Conservation (phyloP, 2,113 vertebrate genomes). For the Sterrhoptilus dennistouni region DNA sequence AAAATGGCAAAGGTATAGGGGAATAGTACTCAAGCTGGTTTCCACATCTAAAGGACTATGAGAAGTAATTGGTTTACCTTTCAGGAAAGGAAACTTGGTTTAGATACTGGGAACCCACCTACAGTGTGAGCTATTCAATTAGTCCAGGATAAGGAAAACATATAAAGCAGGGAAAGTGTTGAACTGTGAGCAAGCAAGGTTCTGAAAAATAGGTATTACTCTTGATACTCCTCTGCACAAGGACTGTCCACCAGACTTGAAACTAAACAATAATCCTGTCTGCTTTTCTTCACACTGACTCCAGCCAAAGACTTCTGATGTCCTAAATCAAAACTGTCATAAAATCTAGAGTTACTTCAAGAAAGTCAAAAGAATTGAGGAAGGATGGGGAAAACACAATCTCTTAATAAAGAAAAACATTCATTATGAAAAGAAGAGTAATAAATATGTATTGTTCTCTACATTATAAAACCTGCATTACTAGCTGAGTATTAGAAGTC, state of each 20-base stretch:
- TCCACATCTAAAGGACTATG: neutral
- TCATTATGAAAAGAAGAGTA: neutral
- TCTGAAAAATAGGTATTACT: neutral
- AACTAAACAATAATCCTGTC: neutral
- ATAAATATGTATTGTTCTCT: neutral
- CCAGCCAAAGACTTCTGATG: neutral
- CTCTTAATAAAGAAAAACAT: neutral
- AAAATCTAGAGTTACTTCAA: neutral
- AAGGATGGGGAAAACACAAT: neutral
- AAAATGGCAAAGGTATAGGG: neutral
- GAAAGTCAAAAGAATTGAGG: neutral
- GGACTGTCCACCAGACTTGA: neutral
- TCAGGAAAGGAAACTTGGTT: neutral
- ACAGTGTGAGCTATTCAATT: neutral
- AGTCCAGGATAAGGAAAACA: neutral
- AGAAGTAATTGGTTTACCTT: neutral
- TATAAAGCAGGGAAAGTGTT: neutral
- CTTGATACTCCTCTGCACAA: neutral
- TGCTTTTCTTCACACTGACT: neutral
- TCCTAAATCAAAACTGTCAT: rapidly evolving
- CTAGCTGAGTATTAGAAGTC: neutral
- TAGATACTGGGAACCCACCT: neutral
- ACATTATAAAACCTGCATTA: neutral
- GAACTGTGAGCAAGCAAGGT: neutral
- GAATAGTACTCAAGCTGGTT: neutral